Conservation (phyloP, 2,113 vertebrate genomes). For the Burhinus bistriatus region DNA sequence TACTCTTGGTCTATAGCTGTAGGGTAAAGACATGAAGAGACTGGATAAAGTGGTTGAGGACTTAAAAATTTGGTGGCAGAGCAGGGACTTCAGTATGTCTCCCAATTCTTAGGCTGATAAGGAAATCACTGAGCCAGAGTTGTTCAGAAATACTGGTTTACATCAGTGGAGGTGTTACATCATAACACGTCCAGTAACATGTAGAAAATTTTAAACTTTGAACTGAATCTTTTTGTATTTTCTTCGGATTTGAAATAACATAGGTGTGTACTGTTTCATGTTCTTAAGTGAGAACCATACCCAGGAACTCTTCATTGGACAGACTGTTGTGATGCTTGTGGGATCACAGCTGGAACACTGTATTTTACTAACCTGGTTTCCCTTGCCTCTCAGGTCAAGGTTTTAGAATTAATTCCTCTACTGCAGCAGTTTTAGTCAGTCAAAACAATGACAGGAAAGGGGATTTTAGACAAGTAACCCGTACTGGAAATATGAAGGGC, state of each 20-base stretch:
- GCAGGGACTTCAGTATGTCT: neutral
- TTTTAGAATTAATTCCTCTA: neutral
- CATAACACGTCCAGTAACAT: neutral
- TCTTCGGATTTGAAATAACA: neutral
- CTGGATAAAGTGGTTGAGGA: neutral
- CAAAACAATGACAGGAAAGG: neutral
- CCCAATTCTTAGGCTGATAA: neutral
- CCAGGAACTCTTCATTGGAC: neutral
- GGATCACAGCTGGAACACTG: neutral
- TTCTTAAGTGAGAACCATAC: neutral
- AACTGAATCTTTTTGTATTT: neutral
- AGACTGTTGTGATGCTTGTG: neutral
- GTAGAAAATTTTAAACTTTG: neutral
- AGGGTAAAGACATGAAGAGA: neutral
- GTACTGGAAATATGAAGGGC: neutral
- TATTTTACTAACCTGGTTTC: neutral
- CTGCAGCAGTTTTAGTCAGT: neutral
- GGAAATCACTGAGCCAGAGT: neutral
- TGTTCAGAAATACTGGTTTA: neutral
- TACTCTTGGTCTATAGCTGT: neutral
- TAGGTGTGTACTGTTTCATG: neutral
- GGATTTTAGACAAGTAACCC: neutral
- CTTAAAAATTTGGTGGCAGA: neutral
- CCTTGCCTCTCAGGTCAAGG: neutral
- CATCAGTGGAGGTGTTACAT: neutral